Conservation (phyloP, 2,888 invertebrate species). For the Drosophila aldrichi region DNA sequence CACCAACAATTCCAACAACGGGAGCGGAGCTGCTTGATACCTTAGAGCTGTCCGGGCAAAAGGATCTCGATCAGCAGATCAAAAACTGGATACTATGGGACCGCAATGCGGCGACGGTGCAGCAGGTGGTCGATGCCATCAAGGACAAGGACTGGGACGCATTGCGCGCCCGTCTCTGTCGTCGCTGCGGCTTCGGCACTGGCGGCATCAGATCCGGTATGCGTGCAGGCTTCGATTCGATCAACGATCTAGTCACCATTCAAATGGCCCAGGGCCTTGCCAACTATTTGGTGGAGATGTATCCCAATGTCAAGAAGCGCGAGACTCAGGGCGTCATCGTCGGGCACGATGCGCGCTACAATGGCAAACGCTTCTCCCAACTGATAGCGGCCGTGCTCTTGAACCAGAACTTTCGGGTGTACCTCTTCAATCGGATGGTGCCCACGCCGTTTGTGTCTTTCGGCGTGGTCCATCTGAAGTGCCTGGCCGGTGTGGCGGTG, state of each 20-base stretch:
- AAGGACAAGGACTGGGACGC: slow-evolving; percentile 86
- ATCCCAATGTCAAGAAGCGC: slow-evolving; percentile 86
- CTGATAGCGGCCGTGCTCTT: slow-evolving; percentile 94
- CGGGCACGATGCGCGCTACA: slow-evolving; percentile 96
- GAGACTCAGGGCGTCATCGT: slow-evolving; percentile 91
- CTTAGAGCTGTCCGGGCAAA: slow-evolving; percentile 60
- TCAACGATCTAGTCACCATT: slow-evolving; percentile 98
- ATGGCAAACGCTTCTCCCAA: slow-evolving; percentile 93
- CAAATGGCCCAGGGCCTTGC: slow-evolving; percentile 97
- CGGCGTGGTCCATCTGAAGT: slow-evolving; percentile 90
- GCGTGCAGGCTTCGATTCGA: slow-evolving; percentile 95
- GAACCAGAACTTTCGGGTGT: slow-evolving; percentile 91
- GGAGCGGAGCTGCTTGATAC: slow-evolving; percentile 50
- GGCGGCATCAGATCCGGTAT: slow-evolving; percentile 96
- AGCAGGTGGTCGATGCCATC: slow-evolving; percentile 88
- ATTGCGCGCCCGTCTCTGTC: slow-evolving; percentile 88
- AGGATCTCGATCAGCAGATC: slow-evolving; percentile 89
- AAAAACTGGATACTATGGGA: slow-evolving; percentile 92
- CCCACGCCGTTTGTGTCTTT: slow-evolving; percentile 98
- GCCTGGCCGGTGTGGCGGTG: slow-evolving; percentile 95
- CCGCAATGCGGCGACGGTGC: slow-evolving; percentile 89
- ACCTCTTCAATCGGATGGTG: slow-evolving; percentile 91
- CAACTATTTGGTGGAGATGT: slow-evolving; percentile 89
- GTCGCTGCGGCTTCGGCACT: slow-evolving; percentile 94
- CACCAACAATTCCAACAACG: slow-evolving; percentile 6